Base-by-base conservation (phyloP, 1,140 invertebrate genomes). In the Heliothis virescens region DNA sequence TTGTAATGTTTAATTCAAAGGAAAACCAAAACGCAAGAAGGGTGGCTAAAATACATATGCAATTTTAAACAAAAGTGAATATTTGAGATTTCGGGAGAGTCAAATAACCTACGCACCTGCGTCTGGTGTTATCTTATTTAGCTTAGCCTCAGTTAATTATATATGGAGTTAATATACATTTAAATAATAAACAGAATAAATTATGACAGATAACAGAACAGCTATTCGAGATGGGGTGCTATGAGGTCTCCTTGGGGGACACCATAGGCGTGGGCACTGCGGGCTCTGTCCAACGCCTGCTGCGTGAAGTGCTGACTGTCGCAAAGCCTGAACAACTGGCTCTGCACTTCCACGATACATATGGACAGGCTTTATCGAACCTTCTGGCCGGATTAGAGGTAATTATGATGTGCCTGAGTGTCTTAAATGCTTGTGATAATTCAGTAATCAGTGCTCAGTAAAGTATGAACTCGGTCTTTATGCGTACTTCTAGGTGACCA, bases 281-380 rank as follows among this genome's bases (percentile, higher is more conserved):
- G 0, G 97, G 97, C 2, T 96, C 96, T 26, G 97, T 99, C 82
- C 95, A 96, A 29, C 89, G 91, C 21, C 96, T 99, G 95, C 89
- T 99, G 34, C 94, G 97, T 55, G 97, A 98, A 89, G 96, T 99
- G 0, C 89, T 96, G 3, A 93, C 95, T 34, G 89, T 96, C 1
- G 95, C 97, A 1, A 96, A 97, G 0, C 92, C 96, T 10, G 95
- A 98, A 52, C 94, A 96, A 85, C 95, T 99, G 60, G 99, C 99
- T 0, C 96, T 99, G 15, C 99, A 99, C 92, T 99, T 98, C 90
- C 99, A 99, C 89, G 98, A 99, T 90, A 99, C 99, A 0, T 99
- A 99, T 91, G 99, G 99, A 0, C 99, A 99, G 95, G 99, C 98
- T 0, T 89, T 99, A 50, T 96, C 97, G 1, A 99, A 99, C 94